These are phyloP conservation scores for Egretta garzetta DNA, from an alignment of 2,113 vertebrate genomes.

Conservation along the genomic window DNA sequence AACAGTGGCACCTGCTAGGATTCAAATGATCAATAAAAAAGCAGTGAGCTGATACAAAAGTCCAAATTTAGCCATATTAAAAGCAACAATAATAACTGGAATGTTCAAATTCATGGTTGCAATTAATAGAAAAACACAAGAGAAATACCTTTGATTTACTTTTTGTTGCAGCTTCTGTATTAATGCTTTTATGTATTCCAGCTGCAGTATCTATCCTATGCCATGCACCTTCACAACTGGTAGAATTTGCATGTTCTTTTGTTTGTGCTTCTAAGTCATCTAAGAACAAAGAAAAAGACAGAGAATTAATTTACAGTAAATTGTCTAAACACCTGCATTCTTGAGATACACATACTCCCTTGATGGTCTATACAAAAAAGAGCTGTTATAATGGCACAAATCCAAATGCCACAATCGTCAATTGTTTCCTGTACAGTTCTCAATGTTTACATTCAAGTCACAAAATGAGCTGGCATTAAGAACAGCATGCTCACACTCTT, in stretches of 20 bases:
- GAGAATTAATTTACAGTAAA: not conserved
- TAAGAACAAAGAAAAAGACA: constrained; percentile 38
- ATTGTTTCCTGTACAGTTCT: not conserved
- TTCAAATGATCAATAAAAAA: not conserved
- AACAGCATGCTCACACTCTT: not conserved
- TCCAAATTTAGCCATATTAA: not conserved
- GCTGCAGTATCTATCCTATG: not conserved
- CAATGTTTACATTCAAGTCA: not conserved
- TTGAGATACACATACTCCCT: not conserved
- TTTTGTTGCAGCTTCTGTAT: not conserved
- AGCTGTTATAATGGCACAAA: not conserved
- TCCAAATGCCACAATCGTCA: not conserved
- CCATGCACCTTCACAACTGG: constrained; percentile 52
- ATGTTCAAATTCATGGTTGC: not conserved
- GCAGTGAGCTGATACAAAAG: not conserved
- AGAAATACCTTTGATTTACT: constrained; percentile 54
- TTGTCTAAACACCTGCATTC: not conserved
- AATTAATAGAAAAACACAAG: not conserved
- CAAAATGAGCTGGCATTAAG: not conserved
- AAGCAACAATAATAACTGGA: not conserved
- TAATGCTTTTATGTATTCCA: constrained; percentile 21
- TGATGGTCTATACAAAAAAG: not conserved
- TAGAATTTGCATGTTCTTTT: constrained; percentile 45
- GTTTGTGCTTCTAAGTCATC: constrained; percentile 77
- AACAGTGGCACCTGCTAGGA: not conserved